phyloP scores from a whole-genome alignment of 1,140 invertebrate genomes.

The Hyles euphorbiae region DNA sequence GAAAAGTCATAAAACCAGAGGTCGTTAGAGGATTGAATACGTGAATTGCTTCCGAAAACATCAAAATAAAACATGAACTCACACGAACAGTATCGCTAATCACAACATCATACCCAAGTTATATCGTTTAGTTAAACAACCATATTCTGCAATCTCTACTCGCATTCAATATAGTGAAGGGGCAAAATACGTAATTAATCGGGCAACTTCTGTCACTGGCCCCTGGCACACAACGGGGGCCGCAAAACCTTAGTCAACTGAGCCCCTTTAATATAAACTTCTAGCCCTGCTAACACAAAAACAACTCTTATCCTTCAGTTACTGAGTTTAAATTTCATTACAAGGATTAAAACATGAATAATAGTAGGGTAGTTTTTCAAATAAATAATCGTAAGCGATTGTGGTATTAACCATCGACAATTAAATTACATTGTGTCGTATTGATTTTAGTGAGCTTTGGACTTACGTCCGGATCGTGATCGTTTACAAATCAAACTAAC shows the following conservation, averaged over 20 bases:
- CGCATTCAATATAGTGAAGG: slow-evolving; percentile 1
- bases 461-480: no score
- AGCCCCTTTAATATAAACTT: not conserved
- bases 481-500: no score
- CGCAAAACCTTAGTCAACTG: no score
- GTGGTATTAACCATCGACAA: slow-evolving; percentile 1
- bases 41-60: no score
- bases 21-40: no score
- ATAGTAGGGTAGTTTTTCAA: slow-evolving; percentile 9
- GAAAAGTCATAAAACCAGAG: no score
- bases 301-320: no score
- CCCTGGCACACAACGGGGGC: not conserved
- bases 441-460: slow-evolving; percentile 4
- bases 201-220: slow-evolving; percentile 8
- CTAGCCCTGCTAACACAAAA: not conserved
- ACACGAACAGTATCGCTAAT: no score
- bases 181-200: slow-evolving; percentile 10
- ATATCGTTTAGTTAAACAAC: no score
- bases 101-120: no score
- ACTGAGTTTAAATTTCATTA: no score
- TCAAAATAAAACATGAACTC: no score
- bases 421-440: slow-evolving; percentile 1
- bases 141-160: not conserved
- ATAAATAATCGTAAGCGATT: slow-evolving; percentile 6
- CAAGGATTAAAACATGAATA: not conserved